Percentiles rank a stretch among this genome's conserved stretches.
phyloP scores from a whole-genome alignment of 2,888 invertebrate species.

The Ectobius pallidus region DNA sequence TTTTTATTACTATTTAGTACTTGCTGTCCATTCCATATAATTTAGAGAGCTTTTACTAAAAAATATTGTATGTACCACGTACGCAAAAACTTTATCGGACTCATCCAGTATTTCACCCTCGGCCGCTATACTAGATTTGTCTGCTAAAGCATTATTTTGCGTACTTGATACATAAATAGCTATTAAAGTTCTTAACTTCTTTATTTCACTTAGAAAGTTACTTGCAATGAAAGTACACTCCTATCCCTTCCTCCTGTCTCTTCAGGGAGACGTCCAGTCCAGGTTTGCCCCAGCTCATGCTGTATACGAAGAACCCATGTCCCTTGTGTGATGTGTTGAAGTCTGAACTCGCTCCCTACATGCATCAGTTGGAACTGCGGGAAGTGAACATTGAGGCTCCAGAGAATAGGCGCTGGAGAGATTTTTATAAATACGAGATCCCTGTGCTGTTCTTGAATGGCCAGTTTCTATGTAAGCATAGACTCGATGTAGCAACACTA shows the following conservation, averaged over 20 bases:
- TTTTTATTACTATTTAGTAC: too few species aligned
- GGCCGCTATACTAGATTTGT: too few species aligned
- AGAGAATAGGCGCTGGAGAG: conserved; percentile 74
- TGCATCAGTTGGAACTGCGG: conserved; percentile 67
- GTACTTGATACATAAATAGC: too few species aligned
- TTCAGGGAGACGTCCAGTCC: conserved; percentile 44
- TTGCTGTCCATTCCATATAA: too few species aligned
- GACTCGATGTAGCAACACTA: conserved; percentile 58
- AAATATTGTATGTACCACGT: too few species aligned
- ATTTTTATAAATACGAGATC: conserved; percentile 81
- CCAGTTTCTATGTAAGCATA: conserved; percentile 79
- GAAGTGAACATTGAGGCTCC: conserved; percentile 77
- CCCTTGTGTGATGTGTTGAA: conserved; percentile 81
- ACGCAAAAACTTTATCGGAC: too few species aligned
- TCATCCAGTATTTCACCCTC: too few species aligned
- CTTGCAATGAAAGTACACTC: too few species aligned
- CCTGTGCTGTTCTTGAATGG: conserved; percentile 88
- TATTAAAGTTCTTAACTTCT: too few species aligned
- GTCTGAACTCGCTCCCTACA: conserved; percentile 56
- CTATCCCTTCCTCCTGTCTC: not conserved
- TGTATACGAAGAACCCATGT: conserved; percentile 84
- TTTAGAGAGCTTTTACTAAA: too few species aligned
- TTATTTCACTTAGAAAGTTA: too few species aligned
- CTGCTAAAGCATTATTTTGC: too few species aligned
- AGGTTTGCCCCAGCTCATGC: conserved; percentile 67